Percentiles rank a stretch among this genome's conserved stretches.
These are phyloP conservation scores for Gallinago media DNA, from an alignment of 2,113 vertebrate species.

Conservation along the genomic window DNA sequence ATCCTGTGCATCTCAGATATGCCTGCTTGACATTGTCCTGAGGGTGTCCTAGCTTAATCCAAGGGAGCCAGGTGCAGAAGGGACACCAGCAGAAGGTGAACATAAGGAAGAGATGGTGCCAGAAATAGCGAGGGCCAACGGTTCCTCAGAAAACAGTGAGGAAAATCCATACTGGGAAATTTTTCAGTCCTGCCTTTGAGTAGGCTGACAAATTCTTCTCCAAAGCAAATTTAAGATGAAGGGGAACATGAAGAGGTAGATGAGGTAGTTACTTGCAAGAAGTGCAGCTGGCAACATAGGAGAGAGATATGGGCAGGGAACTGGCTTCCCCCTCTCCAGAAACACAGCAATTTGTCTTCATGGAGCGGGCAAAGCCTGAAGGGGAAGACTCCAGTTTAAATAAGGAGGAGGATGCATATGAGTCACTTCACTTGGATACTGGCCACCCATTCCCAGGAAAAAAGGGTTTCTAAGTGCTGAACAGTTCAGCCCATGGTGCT, in stretches of 20 bases:
- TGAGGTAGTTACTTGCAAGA: neutral
- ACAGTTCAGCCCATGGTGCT: neutral
- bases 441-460: neutral
- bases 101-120: neutral
- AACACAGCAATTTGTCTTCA: neutral
- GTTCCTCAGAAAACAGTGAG: neutral
- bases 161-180: neutral
- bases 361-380: neutral
- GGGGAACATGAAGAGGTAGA: neutral
- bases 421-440: slow-evolving; percentile 4
- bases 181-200: neutral
- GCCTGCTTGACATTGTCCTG: neutral
- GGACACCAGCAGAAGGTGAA: neutral
- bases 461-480: neutral
- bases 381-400: neutral
- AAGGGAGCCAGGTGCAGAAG: neutral
- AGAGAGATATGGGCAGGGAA: neutral
- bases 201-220: neutral
- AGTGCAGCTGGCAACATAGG: neutral
- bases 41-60: neutral
- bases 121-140: neutral
- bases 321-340: neutral
- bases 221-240: neutral
- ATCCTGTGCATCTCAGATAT: neutral
- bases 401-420: neutral